A percentile compares a stretch with the other conserved stretches of the same genome.
Evolutionary conservation across 2,888 invertebrate genomes (phyloP).

Genomic region (Dendrolimus pini): DNA sequence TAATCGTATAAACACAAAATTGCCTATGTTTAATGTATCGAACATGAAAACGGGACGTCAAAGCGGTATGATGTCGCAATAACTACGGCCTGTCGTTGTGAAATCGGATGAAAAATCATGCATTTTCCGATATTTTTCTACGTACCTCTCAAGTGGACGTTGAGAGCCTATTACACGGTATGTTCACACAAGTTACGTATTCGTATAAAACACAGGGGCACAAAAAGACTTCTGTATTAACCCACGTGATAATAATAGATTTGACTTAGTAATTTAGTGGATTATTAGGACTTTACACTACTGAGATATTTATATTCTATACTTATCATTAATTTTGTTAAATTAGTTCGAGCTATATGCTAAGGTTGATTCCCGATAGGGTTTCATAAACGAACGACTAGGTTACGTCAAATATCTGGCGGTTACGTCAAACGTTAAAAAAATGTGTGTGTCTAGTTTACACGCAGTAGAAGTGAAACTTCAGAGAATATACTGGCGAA

Average conservation of each 20-base stretch:
- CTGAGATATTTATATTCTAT: too few species aligned
- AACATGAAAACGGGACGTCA: constrained; percentile 12
- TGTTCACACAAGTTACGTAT: constrained; percentile 32
- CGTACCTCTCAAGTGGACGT: constrained; percentile 47
- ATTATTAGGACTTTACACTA: too few species aligned
- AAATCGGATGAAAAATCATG: constrained; percentile 73
- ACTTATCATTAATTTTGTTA: too few species aligned
- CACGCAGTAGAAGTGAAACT: too few species aligned
- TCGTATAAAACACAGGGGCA: constrained; percentile 8
- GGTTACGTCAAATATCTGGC: too few species aligned
- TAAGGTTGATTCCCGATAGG: too few species aligned
- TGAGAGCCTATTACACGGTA: constrained; percentile 59
- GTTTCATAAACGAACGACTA: too few species aligned
- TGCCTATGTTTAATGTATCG: constrained; percentile 25
- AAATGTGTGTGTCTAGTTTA: too few species aligned
- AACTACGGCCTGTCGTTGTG: constrained; percentile 45
- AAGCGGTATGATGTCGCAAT: constrained; percentile 18
- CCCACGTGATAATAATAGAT: background rate
- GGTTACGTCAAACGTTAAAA: too few species aligned
- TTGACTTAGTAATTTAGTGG: background rate
- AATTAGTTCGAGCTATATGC: too few species aligned
- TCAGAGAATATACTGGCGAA: too few species aligned
- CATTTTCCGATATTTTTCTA: constrained; percentile 65
- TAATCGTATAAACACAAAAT: background rate
- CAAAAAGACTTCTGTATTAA: background rate